These are phyloP conservation scores for Megatriorchis doriae DNA, from an alignment of 2,113 vertebrate species.

Conservation along the genomic window DNA sequence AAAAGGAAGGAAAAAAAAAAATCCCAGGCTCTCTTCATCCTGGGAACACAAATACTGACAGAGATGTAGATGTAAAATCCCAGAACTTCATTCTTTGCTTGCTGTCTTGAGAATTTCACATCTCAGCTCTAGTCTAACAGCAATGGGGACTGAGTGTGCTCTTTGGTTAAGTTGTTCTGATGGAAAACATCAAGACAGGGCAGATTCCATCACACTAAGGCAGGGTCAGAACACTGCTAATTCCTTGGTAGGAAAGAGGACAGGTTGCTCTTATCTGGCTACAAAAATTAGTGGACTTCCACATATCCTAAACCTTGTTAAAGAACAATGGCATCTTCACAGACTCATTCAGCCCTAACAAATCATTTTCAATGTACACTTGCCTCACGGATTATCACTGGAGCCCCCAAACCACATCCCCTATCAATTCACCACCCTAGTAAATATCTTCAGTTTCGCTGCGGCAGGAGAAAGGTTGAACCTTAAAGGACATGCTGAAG, in stretches of 20 bases:
- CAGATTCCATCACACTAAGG: background rate
- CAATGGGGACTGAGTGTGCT: background rate
- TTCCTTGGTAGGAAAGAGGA: background rate
- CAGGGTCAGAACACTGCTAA: background rate
- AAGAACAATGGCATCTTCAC: background rate
- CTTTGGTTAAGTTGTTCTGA: background rate
- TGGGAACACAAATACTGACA: background rate
- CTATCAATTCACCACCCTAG: background rate
- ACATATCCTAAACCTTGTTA: background rate
- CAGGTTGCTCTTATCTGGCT: background rate
- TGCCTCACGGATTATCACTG: background rate
- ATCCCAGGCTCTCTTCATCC: background rate
- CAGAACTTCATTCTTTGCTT: background rate
- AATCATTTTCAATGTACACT: background rate
- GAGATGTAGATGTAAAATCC: background rate
- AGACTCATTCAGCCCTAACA: background rate
- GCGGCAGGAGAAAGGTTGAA: background rate
- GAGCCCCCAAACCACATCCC: background rate
- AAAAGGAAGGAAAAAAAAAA: background rate
- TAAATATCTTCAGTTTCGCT: background rate
- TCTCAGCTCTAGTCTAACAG: background rate
- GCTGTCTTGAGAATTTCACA: background rate
- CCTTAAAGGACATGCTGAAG: background rate
- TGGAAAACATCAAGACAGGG: background rate
- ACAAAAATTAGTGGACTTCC: background rate